Base-by-base conservation (phyloP, 2,888 invertebrate species). In the Disparrhopalites patrizii region DNA sequence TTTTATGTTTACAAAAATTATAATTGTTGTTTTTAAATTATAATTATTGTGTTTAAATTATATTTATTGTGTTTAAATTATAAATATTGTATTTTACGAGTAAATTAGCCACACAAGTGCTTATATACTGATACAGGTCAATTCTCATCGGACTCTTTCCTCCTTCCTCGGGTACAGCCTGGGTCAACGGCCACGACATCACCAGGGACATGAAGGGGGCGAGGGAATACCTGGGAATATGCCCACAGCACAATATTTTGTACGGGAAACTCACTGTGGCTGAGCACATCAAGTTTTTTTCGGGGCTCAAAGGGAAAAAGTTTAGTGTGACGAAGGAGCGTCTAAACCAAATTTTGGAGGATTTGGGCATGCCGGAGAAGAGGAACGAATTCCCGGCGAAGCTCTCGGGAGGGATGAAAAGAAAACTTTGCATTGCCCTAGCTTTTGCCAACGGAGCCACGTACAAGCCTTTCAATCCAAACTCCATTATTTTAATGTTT, bases 371-470 rank as follows among this genome's bases (percentile, higher is more conserved):
- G 62, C 83, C 86, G 68, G 83, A 87, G 64, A 85, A 84, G 75
- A 76, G 79, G 55, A 78, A 84, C 58, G 83, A 83, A 75, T 83
- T 84, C 0, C 87, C 86, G 3, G 78, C 80, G 55, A 83, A 86
- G 62, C 82, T 93, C 52, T 92, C 91, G 0, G 94, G 94, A 47
- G 95, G 94, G 30, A 91, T 91, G 82, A 86, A 90, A 77, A 82
- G 95, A n/a, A 87, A 94, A 66, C 81, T 95, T 54, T 93, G 91
- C 75, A 90, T 95, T 54, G 93, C 91, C 61, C 85, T 93, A 43
- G 93, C 94, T 0, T 93, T 95, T 77, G 86, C 93, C 56, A 90
- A 87, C 0, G 84, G 84, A 0, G 88, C 89, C 0, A 81, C 82
- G 81, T 81, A 72, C n/a, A n/a, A n/a, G n/a, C n/a, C n/a, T n/a